Evolutionary conservation across 2,888 invertebrate species (phyloP).

Genomic region (Drosophila nigritarsus): DNA sequence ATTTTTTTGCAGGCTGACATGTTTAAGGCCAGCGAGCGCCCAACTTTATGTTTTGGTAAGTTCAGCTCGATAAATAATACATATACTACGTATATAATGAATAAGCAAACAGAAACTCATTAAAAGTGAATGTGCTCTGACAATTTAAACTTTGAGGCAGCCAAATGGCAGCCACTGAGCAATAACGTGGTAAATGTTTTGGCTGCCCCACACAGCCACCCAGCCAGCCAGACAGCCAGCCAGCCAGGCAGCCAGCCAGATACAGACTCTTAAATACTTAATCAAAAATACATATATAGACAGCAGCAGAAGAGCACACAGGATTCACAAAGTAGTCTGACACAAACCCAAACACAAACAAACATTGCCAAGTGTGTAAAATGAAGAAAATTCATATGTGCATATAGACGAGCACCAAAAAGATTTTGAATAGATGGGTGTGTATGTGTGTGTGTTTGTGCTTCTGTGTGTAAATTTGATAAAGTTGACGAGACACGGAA

Average conservation of each 20-base stretch:
- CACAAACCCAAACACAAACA: slow-evolving; percentile 23
- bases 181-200: slow-evolving; percentile 20
- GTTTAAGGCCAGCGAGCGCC: slow-evolving; percentile 51
- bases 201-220: slow-evolving; percentile 10
- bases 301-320: slow-evolving; percentile 34
- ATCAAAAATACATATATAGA: slow-evolving; percentile 77
- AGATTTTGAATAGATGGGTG: slow-evolving; percentile 4
- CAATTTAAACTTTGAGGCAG: slow-evolving; percentile 64
- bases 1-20: slow-evolving; percentile 68
- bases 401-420: slow-evolving; percentile 1
- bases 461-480: slow-evolving; percentile 35
- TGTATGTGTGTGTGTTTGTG: background rate
- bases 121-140: slow-evolving; percentile 64
- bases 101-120: slow-evolving; percentile 59
- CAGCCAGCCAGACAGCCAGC: slow-evolving; percentile 4
- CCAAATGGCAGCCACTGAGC: slow-evolving; percentile 28
- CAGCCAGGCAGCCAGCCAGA: slow-evolving; percentile 5
- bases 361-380: slow-evolving; percentile 28
- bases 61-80: slow-evolving; percentile 32
- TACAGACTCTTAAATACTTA: slow-evolving; percentile 63
- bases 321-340: background rate
- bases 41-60: slow-evolving; percentile 69
- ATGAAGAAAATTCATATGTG: slow-evolving; percentile 39
- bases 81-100: slow-evolving; percentile 8
- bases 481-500: slow-evolving; percentile 55